A percentile compares a stretch with the other conserved stretches of the same genome.
Conservation (phyloP, 2,797 vertebrate species). For the Kryptopterus vitreolus region DNA sequence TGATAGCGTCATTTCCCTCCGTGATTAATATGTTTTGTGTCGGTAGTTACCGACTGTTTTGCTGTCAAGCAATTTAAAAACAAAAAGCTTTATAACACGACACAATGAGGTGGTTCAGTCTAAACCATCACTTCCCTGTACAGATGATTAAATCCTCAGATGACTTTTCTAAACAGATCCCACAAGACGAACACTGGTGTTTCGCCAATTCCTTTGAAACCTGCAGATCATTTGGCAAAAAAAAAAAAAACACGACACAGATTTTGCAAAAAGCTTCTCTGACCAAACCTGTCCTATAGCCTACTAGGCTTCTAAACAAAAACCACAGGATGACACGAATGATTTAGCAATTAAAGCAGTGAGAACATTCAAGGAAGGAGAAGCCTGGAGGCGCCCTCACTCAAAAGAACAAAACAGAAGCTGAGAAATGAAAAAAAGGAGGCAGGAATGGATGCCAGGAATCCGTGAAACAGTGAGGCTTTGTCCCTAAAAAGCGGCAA, state of each 20-base stretch:
- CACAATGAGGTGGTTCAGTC: slow-evolving; percentile 65
- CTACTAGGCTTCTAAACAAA: slow-evolving; percentile 51
- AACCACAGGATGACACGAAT: slow-evolving; percentile 55
- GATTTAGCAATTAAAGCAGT: slow-evolving; percentile 54
- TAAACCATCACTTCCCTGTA: slow-evolving; percentile 67
- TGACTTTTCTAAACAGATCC: slow-evolving; percentile 74
- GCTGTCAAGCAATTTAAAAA: slow-evolving; percentile 32
- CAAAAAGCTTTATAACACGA: slow-evolving; percentile 42
- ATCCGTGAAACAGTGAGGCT: slow-evolving; percentile 43
- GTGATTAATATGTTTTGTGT: slow-evolving; percentile 45
- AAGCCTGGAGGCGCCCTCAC: slow-evolving; percentile 35
- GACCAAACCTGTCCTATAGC: slow-evolving; percentile 46
- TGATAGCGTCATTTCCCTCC: background rate
- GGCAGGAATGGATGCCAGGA: background rate
- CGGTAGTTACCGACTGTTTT: slow-evolving; percentile 60
- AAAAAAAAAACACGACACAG: background rate
- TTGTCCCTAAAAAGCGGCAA: slow-evolving; percentile 36
- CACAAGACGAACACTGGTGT: slow-evolving; percentile 66
- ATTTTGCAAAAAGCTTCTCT: slow-evolving; percentile 20
- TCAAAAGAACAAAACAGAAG: slow-evolving; percentile 9
- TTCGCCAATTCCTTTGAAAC: slow-evolving; percentile 63
- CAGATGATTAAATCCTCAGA: slow-evolving; percentile 65
- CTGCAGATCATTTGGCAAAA: slow-evolving; percentile 38
- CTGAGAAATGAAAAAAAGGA: background rate
- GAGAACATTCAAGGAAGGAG: slow-evolving; percentile 37